Base-by-base conservation (phyloP, 2,888 invertebrate species). In the Platerodrilus igneus region DNA sequence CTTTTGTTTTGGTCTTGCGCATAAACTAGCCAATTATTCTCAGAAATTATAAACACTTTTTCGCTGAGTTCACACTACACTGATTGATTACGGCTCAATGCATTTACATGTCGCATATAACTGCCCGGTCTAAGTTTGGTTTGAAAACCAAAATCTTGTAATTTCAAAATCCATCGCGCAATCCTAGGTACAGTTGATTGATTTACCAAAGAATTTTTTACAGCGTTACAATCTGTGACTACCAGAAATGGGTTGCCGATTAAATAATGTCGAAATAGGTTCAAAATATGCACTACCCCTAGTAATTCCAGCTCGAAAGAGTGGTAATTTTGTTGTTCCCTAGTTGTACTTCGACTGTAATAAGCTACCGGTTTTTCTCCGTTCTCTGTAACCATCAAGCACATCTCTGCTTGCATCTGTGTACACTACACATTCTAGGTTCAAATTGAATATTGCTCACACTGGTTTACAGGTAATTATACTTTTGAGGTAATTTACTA, bases 221-320 rank as follows among this genome's bases (percentile, higher is more conserved):
- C 48, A 3, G 48, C 34, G n/a, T 8, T 27, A 21, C 49, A 49
- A 25, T 49, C 45, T 3, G 50, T 50, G 22, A 49, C 9, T 19
- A 47, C 29, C 1, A 33, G 27, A 21, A 46, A 49, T 3, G 22
- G 10, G 2, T 32, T 23, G 2, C 40, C 42, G 15, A 40, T 10
- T n/a, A 47, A 9, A 40, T 47, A 46, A 11, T 35, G 21, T 10
- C 26, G 2, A 28, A 37, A 48, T 31, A 35, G 27, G 11, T 30
- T 21, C 2, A 46, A 25, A 5, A 35, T 18, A 2, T 36, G 23
- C 4, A 50, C 45, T 6, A 50, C 22, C 0, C 47, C 47, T 0
- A 50, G 22, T 2, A 47, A 9, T 35, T 48, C 45, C 11, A 45
- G 29, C 16, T 48, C 48, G 21, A 48, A 50, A n/a, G 50, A 50